phyloP scores from a whole-genome alignment of 1,140 invertebrate genomes.

The Cydia amplana region DNA sequence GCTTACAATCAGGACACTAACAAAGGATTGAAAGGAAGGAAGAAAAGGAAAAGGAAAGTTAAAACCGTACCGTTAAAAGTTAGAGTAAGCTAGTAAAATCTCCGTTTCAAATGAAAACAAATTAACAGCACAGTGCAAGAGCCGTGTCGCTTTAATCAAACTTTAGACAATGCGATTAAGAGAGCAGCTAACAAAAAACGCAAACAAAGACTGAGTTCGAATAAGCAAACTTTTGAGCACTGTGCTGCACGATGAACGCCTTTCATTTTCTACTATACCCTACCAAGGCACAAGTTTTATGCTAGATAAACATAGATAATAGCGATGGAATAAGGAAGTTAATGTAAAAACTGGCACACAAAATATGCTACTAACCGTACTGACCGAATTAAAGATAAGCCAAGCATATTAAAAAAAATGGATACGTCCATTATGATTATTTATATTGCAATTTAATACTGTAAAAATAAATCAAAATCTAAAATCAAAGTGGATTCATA shows the following conservation, averaged over 20 bases:
- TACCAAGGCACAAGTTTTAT: not conserved
- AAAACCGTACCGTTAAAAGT: not conserved
- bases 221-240: conserved; percentile 13
- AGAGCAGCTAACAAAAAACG: conserved; percentile 13
- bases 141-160: conserved; percentile 12
- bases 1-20: not conserved
- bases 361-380: too few species aligned
- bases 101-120: not conserved
- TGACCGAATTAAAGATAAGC: too few species aligned
- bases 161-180: conserved; percentile 11
- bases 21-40: not conserved
- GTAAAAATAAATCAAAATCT: too few species aligned
- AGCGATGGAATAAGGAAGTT: too few species aligned
- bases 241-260: not conserved
- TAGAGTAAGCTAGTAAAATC: not conserved
- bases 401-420: too few species aligned
- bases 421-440: too few species aligned
- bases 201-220: conserved; percentile 8
- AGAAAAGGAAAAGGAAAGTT: not conserved
- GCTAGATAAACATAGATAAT: too few species aligned
- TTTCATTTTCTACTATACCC: not conserved
- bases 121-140: not conserved
- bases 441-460: too few species aligned
- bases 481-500: too few species aligned
- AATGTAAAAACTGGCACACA: too few species aligned